Base-by-base conservation (phyloP, 2,797 vertebrate species). In the Heterohyrax brucei region DNA sequence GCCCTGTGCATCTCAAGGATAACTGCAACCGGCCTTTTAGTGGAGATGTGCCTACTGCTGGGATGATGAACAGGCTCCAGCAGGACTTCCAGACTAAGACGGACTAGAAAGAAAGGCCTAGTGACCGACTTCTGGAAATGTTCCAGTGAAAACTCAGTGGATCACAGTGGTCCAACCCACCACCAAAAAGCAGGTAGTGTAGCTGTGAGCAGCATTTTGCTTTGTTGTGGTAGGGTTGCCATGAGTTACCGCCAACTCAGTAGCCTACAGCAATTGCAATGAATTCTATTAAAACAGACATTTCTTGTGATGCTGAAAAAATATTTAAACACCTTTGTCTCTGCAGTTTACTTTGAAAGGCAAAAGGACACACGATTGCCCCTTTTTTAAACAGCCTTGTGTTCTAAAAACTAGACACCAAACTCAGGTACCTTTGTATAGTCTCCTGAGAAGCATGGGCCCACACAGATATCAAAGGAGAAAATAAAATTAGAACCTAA, bases 381-480 rank as follows among this genome's bases (percentile, higher is more conserved):
- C 21, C 68, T 96, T 88, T 80, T 0, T 62, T 78, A 62, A 96
- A 53, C 93, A 89, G 14, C 13, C 24, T 81, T 85, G 6, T 68
- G 26, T 56, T 62, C 59, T 22, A 50, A 46, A 28, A 88, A 70
- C 39, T 24, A 76, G 24, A 76, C 22, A 46, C 61, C 61, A 92
- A 75, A 28, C 64, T 73, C 77, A 75, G 26, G 64, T 26, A 73
- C 48, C 1, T 4, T 5, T 61, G 56, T 0, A 16, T 79, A 82
- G 87, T 61, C 83, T 48, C 16, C 1, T 76, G 91, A 70, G 62
- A 91, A 89, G 64, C 3, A 5, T 50, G 14, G 12, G 7, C 13
- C 13, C 21, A 76, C 9, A 0, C 13, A 73, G 46, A 90, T 56
- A 90, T 79, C 73, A 68, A 95, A 94, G 18, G 44, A 62, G 21